These are phyloP conservation scores for Labia minor DNA, from an alignment of 2,888 invertebrate genomes.

Conservation along the genomic window DNA sequence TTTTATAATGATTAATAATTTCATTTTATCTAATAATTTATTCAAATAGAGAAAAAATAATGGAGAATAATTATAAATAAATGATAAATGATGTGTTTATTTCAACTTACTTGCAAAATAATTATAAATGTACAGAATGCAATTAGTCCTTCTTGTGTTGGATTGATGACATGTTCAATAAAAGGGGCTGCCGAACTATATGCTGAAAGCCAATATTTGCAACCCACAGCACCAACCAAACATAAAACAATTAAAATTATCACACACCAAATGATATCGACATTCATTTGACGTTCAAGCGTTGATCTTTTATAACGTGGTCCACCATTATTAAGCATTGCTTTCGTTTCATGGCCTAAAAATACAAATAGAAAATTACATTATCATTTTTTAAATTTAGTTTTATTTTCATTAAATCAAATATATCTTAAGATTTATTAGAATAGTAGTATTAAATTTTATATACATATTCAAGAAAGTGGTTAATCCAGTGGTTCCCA, in stretches of 20 bases:
- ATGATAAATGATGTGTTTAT: too few species aligned
- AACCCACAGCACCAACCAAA: slow-evolving; percentile 81
- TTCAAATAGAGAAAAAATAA: too few species aligned
- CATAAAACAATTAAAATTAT: slow-evolving; percentile 80
- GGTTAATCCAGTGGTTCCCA: too few species aligned
- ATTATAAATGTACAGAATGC: slow-evolving; percentile 95
- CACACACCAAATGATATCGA: slow-evolving; percentile 94
- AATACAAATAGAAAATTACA: slow-evolving; percentile 25
- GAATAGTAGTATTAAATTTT: too few species aligned
- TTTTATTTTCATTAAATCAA: background rate
- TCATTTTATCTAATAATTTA: too few species aligned
- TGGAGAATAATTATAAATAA: too few species aligned
- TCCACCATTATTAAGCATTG: slow-evolving; percentile 93
- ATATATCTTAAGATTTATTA: background rate
- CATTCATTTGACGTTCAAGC: slow-evolving; percentile 87
- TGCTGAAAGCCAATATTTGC: slow-evolving; percentile 70
- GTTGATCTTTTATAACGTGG: slow-evolving; percentile 87
- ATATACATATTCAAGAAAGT: too few species aligned
- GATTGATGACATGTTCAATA: slow-evolving; percentile 49
- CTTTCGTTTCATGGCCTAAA: slow-evolving; percentile 93
- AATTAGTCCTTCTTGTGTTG: slow-evolving; percentile 64
- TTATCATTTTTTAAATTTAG: background rate
- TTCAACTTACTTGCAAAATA: slow-evolving; percentile 69
- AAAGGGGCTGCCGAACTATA: slow-evolving; percentile 51
- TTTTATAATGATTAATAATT: too few species aligned